Evolutionary conservation across 2,113 vertebrate species (phyloP).

Genomic region (Heteronetta atricapilla): DNA sequence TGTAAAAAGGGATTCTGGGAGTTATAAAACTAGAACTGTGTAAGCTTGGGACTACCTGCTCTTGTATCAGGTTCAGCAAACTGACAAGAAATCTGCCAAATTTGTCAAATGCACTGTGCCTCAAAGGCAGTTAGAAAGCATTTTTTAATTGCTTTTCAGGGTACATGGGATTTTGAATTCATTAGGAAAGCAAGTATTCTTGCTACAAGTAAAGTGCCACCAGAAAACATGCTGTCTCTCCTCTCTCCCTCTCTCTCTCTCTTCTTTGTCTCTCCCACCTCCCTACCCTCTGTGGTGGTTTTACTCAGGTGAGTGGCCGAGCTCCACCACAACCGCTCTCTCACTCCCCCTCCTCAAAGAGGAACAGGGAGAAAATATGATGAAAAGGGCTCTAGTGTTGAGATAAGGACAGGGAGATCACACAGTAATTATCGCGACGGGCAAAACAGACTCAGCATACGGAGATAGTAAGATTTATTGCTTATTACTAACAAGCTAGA

Average conservation of each 20-base stretch:
- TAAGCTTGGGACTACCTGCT: background rate
- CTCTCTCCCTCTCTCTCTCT: background rate
- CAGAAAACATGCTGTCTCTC: background rate
- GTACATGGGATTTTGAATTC: background rate
- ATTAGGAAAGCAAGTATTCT: background rate
- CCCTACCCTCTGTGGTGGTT: background rate
- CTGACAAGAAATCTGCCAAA: background rate
- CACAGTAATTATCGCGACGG: too few relatives aligned
- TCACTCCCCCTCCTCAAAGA: too few relatives aligned
- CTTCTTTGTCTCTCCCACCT: background rate
- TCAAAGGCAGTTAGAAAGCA: background rate
- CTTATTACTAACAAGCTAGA: too few relatives aligned
- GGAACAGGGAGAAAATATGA: too few relatives aligned
- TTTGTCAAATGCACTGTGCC: background rate
- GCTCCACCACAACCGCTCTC: too few relatives aligned
- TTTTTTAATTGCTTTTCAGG: background rate
- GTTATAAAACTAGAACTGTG: background rate
- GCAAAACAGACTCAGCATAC: too few relatives aligned
- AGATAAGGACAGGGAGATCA: too few relatives aligned
- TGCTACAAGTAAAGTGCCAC: background rate
- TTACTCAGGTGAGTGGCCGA: too few relatives aligned
- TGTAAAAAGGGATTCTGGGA: constrained; percentile 14
- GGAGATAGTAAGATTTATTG: too few relatives aligned
- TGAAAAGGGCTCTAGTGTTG: too few relatives aligned
- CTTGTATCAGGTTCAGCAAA: background rate